Evolutionary conservation across 2,797 vertebrate genomes (phyloP).

Genomic region (Heliangelus exortis): DNA sequence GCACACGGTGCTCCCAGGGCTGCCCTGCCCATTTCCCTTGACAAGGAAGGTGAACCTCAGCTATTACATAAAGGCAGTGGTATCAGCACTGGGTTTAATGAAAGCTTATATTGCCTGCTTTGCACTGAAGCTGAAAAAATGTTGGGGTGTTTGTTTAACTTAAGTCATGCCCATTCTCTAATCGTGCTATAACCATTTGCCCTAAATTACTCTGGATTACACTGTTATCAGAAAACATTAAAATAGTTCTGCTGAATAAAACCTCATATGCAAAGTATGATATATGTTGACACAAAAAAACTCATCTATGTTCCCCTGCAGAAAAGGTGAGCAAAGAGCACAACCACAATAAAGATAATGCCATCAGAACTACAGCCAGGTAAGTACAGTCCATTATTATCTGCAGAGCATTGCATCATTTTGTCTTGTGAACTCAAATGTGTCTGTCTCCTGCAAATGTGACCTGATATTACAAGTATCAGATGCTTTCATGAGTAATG

Average conservation of each 20-base stretch:
- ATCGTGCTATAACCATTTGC: neutral
- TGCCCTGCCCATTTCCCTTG: neutral
- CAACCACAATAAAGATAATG: constrained; percentile 90
- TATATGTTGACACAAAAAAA: neutral
- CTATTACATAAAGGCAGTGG: neutral
- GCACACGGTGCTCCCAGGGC: neutral
- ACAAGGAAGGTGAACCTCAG: neutral
- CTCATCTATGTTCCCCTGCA: constrained; percentile 71
- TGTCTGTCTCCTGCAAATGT: neutral
- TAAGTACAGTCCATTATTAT: constrained; percentile 65
- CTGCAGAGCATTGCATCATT: neutral
- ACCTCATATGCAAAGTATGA: neutral
- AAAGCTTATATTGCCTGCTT: neutral
- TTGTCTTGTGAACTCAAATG: neutral
- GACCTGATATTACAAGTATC: neutral
- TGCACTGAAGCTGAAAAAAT: neutral
- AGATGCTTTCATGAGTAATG: neutral
- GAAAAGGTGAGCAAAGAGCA: constrained; percentile 99
- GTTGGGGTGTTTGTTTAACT: neutral
- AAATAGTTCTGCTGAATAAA: neutral
- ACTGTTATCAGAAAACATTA: neutral
- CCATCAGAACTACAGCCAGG: constrained; percentile 92
- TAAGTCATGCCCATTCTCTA: neutral
- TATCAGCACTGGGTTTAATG: neutral
- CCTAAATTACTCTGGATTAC: neutral